Conservation (phyloP, 1,140 invertebrate species). For the Drosophila albomicans region DNA sequence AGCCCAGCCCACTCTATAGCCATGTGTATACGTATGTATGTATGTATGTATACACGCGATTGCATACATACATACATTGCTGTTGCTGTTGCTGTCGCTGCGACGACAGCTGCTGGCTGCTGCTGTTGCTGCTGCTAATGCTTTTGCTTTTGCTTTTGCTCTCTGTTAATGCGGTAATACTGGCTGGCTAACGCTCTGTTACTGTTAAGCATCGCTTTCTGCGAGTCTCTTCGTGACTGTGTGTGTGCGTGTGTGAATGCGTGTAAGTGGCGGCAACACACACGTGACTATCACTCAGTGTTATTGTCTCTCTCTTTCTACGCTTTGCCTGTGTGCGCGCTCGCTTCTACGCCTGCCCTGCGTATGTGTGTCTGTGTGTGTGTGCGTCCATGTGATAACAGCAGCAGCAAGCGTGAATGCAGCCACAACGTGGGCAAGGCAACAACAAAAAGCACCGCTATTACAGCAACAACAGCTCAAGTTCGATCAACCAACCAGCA, state of each 20-base stretch:
- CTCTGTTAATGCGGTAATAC: constrained; percentile 26
- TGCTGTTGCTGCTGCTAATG: constrained; percentile 10
- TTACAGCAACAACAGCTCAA: constrained; percentile 16
- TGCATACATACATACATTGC: not conserved
- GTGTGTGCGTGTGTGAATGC: not conserved
- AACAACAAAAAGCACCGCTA: constrained; percentile 17
- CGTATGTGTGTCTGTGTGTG: constrained; percentile 6
- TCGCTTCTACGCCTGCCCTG: not conserved
- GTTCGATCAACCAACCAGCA: constrained; percentile 25
- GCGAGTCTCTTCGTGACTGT: not conserved
- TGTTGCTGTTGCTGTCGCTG: not conserved
- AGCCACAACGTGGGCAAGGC: constrained; percentile 27
- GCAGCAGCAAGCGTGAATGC: constrained; percentile 18
- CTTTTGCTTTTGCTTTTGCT: not conserved
- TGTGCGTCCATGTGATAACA: constrained; percentile 25
- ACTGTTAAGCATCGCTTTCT: constrained; percentile 30
- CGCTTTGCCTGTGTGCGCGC: not conserved
- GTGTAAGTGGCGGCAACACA: constrained; percentile 25
- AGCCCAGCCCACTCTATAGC: constrained; percentile 42
- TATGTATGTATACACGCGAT: not conserved
- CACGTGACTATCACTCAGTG: constrained; percentile 47
- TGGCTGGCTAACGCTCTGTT: constrained; percentile 32
- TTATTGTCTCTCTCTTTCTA: constrained; percentile 36
- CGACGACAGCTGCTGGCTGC: not conserved
- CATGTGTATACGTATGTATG: constrained; percentile 3